Evolutionary conservation across 2,113 vertebrate species (phyloP).

Genomic region (Myrmophylax atrothorax): DNA sequence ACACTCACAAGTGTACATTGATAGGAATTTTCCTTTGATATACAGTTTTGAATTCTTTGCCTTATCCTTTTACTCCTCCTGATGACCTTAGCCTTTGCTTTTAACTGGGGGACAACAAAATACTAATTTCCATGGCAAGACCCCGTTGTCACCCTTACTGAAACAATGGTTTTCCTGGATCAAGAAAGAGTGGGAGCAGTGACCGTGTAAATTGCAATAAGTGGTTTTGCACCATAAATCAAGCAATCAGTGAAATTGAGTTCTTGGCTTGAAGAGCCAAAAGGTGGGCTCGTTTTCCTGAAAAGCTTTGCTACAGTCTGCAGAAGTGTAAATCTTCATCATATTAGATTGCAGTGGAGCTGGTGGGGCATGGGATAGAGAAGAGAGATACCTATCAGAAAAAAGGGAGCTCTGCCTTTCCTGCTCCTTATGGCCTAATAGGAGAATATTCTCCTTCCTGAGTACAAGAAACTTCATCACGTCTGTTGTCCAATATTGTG

Average conservation of each 20-base stretch:
- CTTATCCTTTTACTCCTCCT: not conserved
- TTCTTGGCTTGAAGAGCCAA: constrained; percentile 31
- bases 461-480: not conserved
- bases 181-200: not conserved
- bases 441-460: not conserved
- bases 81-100: not conserved
- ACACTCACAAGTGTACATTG: not conserved
- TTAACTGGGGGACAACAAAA: not conserved
- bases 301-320: not conserved
- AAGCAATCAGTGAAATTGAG: constrained; percentile 44
- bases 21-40: not conserved
- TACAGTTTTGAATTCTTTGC: not conserved
- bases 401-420: not conserved
- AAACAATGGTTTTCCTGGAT: not conserved
- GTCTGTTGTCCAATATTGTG: not conserved
- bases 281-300: constrained; percentile 18
- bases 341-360: not conserved
- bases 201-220: constrained; percentile 27
- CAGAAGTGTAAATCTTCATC: constrained; percentile 27
- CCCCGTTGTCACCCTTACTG: not conserved
- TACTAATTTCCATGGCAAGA: not conserved
- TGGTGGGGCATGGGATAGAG: not conserved
- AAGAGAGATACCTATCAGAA: not conserved
- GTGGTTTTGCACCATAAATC: constrained; percentile 52
- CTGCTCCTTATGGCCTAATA: rapidly evolving